Evolutionary conservation across 2,888 invertebrate genomes (phyloP), one percentile per base, ranked within the genome.

Genomic region (Stenolophus ochropezus): DNA sequence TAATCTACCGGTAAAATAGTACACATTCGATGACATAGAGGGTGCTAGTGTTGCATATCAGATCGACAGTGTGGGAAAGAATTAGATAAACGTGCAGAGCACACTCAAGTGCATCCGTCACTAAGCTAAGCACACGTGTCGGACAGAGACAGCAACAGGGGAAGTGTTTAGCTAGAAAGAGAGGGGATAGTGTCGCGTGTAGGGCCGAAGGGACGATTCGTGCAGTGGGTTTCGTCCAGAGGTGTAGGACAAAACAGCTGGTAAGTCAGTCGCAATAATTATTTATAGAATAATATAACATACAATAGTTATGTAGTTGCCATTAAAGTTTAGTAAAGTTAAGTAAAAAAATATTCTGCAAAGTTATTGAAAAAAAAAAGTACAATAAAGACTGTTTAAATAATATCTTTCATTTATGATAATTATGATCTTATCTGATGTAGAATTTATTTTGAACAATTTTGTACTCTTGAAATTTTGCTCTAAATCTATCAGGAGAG

Each of bases 91-190:
- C 42, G 47, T 6, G 8, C 20, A 4, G 61, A 78, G 80, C 83
- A 85, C 86, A 42, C 42, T 82, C 79, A 83, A 84, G 84, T 83
- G 84, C 83, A 82, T 73, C 53, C 82, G 83, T 83, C 76, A 83
- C 78, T 78, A 83, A 84, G 74, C 61, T 23, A 56, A 56, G 56
- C 56, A 56, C 56, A 56, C 56, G 56, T 20, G 58, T 81, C 73
- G 77, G 91, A 83, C 89, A 89, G 0, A 91, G 91, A 81, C 90
- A 89, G 84, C 90, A 89, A 90, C 87, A 90, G 90, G 49, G 90
- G 23, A n/a, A 88, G 89, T 83, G 90, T 90, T 90, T 90, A 88
- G 82, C 90, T 91, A 88, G 90, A 90, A 84, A 91, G 91, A 82
- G 91, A 90, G 90, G 90, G 83, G 81, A 84, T 87, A 86, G 91